These are phyloP conservation scores for Echinops telfairi DNA, from an alignment of 2,113 vertebrate genomes.

Conservation along the genomic window DNA sequence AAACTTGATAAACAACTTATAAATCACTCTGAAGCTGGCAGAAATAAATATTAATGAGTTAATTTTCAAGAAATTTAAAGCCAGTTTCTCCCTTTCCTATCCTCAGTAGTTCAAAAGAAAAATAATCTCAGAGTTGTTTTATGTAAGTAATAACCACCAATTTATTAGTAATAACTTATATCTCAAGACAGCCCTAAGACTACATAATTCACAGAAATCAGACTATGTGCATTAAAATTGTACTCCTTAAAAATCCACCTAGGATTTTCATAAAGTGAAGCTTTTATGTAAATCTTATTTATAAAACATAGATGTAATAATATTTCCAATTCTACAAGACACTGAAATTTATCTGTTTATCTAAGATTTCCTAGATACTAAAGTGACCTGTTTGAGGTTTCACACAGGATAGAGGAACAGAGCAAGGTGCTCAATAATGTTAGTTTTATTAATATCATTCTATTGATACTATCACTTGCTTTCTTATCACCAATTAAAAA, in stretches of 20 bases:
- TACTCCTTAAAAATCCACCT: not conserved
- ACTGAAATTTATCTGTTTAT: not conserved
- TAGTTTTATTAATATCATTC: accelerated
- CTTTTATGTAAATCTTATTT: not conserved
- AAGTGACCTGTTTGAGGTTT: not conserved
- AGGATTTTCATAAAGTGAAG: not conserved
- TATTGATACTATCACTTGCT: not conserved
- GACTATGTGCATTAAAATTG: constrained; percentile 12
- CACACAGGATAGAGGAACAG: not conserved
- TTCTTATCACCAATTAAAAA: not conserved
- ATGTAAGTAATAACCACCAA: constrained; percentile 68
- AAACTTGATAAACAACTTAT: constrained; percentile 84
- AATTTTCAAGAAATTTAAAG: constrained; percentile 78
- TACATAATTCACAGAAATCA: constrained; percentile 50
- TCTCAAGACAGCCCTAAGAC: constrained; percentile 6
- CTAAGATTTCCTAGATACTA: not conserved
- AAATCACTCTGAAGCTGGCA: constrained; percentile 82
- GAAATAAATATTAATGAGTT: constrained; percentile 85
- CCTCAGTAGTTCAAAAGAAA: constrained; percentile 54
- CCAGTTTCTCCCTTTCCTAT: constrained; percentile 53
- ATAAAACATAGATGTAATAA: too few species aligned
- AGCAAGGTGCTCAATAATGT: not conserved
- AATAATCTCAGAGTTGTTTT: constrained; percentile 17
- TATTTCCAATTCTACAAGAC: not conserved
- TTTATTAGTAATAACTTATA: constrained; percentile 65